phyloP scores from a whole-genome alignment of 2,113 vertebrate species.

The Sylvietta virens region DNA sequence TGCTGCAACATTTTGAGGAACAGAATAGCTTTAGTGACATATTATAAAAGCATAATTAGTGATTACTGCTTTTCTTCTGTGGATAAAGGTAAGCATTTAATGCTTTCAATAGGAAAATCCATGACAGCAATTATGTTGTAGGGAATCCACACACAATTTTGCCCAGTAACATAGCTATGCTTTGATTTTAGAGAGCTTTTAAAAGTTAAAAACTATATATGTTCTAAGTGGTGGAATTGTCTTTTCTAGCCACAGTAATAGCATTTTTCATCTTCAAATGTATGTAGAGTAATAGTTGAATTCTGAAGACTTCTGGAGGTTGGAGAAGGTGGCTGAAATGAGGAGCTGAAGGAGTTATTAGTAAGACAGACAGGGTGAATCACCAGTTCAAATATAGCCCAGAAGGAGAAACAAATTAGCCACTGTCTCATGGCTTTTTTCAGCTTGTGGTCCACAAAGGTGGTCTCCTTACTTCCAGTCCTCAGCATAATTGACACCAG shows the following conservation, averaged over 20 bases:
- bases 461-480: not conserved
- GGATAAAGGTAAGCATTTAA: not conserved
- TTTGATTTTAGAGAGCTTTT: not conserved
- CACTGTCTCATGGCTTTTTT: not conserved
- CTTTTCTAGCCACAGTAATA: not conserved
- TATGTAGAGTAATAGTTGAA: not conserved
- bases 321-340: not conserved
- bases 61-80: not conserved
- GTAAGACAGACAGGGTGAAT: not conserved
- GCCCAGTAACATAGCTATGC: not conserved
- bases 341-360: not conserved
- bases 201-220: not conserved
- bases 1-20: not conserved
- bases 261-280: not conserved
- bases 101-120: not conserved
- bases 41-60: not conserved
- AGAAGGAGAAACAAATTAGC: not conserved
- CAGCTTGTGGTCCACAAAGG: not conserved
- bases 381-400: constrained; percentile 19
- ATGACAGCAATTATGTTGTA: not conserved
- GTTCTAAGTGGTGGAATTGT: not conserved
- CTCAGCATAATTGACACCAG: not conserved
- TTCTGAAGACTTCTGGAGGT: not conserved
- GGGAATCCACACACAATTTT: not conserved
- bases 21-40: not conserved